phyloP scores from a whole-genome alignment of 1,140 invertebrate species.

The Orchesella cincta region DNA sequence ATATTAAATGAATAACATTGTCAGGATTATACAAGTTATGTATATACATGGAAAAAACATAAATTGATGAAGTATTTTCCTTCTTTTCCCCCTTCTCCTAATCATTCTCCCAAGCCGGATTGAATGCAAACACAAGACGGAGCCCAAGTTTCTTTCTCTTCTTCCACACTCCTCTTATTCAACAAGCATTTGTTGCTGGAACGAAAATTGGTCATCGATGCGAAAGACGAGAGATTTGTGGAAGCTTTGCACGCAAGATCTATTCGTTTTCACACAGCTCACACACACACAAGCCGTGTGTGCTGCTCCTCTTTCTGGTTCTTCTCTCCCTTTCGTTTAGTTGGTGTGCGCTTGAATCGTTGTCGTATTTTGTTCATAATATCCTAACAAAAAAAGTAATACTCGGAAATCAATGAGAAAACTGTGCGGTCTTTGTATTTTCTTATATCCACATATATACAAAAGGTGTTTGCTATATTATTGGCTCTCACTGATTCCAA shows the following conservation, averaged over 20 bases:
- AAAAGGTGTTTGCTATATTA: too few species aligned
- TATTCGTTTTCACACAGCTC: not conserved
- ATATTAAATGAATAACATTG: too few species aligned
- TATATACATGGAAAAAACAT: not conserved
- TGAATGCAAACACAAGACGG: not conserved
- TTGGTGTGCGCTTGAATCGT: too few species aligned
- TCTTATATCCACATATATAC: too few species aligned
- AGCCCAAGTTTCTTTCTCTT: not conserved
- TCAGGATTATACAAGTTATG: too few species aligned
- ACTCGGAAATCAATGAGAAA: too few species aligned
- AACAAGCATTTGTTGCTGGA: constrained; percentile 50
- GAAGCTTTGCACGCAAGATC: constrained; percentile 39
- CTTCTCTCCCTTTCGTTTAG: not conserved
- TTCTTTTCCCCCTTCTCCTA: not conserved
- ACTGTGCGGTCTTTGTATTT: too few species aligned
- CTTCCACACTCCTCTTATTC: constrained; percentile 32
- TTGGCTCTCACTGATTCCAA: too few species aligned
- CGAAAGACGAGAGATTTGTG: constrained; percentile 45
- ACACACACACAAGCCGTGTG: too few species aligned
- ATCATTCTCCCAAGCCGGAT: not conserved
- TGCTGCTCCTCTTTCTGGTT: too few species aligned
- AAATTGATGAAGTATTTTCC: not conserved
- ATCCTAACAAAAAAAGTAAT: too few species aligned
- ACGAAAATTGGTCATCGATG: constrained; percentile 46
- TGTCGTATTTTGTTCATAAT: too few species aligned